Base-by-base conservation (phyloP, 2,888 invertebrate genomes). In the Drosophila multiciliata region DNA sequence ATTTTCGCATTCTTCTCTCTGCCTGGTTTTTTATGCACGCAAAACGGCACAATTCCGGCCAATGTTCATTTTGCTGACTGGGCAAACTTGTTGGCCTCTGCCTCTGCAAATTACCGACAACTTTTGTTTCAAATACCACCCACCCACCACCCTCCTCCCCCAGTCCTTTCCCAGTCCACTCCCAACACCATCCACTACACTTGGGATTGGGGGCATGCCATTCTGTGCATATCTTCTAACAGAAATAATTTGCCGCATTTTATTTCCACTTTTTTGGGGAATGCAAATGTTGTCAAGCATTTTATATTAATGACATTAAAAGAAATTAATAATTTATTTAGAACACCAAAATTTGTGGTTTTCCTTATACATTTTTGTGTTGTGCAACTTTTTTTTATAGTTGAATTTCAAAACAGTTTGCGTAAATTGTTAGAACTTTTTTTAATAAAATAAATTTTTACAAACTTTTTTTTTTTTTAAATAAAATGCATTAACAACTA, bases 31-130 rank as follows among this genome's bases (percentile, higher is more conserved):
- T 50, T 58, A 63, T 74, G 73, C 69, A 73, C 68, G 82, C 87
- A 89, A 89, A 83, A 73, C 72, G 73, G 77, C 87, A 69, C 68
- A 87, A 66, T 87, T 89, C 89, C 85, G 85, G 87, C 55, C 82
- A 77, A 68, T 82, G 87, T 82, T 84, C 87, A 87, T 87, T 87
- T 87, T 75, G 80, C 67, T 73, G 70, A 84, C 87, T 87, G 73
- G 67, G 68, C 70, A 53, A 80, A 80, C 67, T 74, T 74, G 64
- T 66, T 62, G 45, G 61, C 59, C 40, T 57, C 58, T 36, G 64
- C 62, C 65, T 72, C 65, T 72, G 78, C 72, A 88, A 84, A 84
- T 88, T 86, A 88, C 50, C 61, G 54, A 36, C 71, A 73, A 80
- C 81, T 80, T 86, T 86, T 83, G 80, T 83, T 73, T 64, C 58